phyloP scores from a whole-genome alignment of 1,140 invertebrate genomes.

The Manduca sexta region DNA sequence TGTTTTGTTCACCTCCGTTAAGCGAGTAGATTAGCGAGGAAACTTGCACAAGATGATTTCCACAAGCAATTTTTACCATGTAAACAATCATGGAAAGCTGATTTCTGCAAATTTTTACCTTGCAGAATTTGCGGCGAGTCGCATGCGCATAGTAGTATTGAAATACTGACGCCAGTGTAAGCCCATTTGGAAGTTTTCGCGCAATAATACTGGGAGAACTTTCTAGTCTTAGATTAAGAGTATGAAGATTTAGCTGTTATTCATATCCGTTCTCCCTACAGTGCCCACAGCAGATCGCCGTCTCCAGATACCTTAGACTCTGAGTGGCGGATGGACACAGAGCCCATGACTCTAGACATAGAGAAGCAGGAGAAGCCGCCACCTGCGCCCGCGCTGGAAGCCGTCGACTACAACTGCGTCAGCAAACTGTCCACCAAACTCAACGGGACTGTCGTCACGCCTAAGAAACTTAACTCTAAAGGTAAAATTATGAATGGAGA shows the following conservation, averaged over 20 bases:
- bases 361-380: slow-evolving; percentile 31
- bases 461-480: slow-evolving; percentile 41
- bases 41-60: too few species aligned
- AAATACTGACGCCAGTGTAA: too few species aligned
- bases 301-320: slow-evolving; percentile 38
- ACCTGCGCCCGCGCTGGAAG: slow-evolving; percentile 5
- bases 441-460: slow-evolving; percentile 42
- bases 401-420: slow-evolving; percentile 25
- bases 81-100: too few species aligned
- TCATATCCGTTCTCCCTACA: slow-evolving; percentile 28
- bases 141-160: too few species aligned
- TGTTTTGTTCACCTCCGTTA: too few species aligned
- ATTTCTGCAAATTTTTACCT: too few species aligned
- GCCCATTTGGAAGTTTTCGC: too few species aligned
- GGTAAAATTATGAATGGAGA: slow-evolving; percentile 25
- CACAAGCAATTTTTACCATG: too few species aligned
- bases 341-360: slow-evolving; percentile 23
- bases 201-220: too few species aligned
- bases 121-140: too few species aligned
- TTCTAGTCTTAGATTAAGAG: background rate
- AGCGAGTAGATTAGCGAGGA: too few species aligned
- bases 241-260: too few species aligned
- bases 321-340: slow-evolving; percentile 53
- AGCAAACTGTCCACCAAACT: slow-evolving; percentile 36
- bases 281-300: slow-evolving; percentile 43